phyloP scores from a whole-genome alignment of 2,888 invertebrate genomes.

The Eupithecia subfuscata region DNA sequence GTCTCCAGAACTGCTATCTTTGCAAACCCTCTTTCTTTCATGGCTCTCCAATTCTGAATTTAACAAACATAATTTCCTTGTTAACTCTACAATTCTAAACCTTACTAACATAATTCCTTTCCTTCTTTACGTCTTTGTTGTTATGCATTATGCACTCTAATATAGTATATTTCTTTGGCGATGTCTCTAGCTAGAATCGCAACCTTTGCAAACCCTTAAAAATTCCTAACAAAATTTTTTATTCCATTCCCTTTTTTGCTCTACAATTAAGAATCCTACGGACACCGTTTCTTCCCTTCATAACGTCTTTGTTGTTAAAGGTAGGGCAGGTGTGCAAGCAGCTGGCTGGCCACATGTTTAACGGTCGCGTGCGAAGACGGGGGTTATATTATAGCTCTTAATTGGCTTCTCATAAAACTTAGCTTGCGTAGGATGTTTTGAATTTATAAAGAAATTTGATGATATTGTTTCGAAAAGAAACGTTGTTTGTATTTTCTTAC shows the following conservation, averaged over 20 bases:
- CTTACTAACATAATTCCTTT: background rate
- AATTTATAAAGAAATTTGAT: background rate
- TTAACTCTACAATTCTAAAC: background rate
- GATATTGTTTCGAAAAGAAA: background rate
- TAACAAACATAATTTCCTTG: background rate
- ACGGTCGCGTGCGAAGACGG: conserved; percentile 47
- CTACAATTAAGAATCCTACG: background rate
- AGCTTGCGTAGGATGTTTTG: conserved; percentile 2
- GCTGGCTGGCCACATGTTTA: conserved; percentile 52
- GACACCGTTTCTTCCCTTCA: background rate
- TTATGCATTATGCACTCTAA: background rate
- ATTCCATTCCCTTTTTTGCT: background rate
- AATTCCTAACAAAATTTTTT: background rate
- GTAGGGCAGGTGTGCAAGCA: conserved; percentile 56
- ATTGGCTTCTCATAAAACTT: background rate
- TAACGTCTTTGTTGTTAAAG: conserved; percentile 25
- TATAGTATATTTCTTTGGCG: too few species aligned
- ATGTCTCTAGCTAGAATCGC: background rate
- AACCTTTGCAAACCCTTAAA: background rate
- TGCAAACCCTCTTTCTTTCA: background rate
- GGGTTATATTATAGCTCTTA: conserved; percentile 21
- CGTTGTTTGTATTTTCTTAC: background rate
- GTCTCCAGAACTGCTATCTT: too few species aligned
- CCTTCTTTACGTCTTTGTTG: conserved; percentile 15
- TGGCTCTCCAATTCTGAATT: background rate